Percentiles rank a stretch among this genome's conserved stretches.
Conservation (phyloP, 2,797 vertebrate genomes). For the Acanthornis magna region DNA sequence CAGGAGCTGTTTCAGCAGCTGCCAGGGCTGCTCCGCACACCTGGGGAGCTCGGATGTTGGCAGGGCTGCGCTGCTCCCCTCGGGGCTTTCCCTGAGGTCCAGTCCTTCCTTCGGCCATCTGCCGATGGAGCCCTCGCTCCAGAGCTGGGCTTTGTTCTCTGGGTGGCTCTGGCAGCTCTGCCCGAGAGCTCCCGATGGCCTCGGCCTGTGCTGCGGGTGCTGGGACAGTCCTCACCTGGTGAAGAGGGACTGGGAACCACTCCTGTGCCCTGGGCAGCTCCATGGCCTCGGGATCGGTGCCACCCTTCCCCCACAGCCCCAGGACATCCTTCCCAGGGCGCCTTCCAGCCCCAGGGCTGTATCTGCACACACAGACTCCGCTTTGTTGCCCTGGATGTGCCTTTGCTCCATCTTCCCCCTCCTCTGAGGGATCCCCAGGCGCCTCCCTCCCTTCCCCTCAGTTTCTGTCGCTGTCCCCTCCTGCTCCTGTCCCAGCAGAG, state of each 20-base stretch:
- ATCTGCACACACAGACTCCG: rapidly evolving
- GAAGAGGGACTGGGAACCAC: not conserved
- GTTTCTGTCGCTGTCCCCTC: not conserved
- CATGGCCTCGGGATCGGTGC: not conserved
- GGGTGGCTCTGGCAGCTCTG: not conserved
- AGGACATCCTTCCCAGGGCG: not conserved
- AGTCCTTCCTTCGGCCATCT: not conserved
- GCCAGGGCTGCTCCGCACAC: not conserved
- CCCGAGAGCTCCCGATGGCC: not conserved
- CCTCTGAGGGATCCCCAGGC: not conserved
- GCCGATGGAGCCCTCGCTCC: not conserved
- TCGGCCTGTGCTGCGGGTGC: not conserved
- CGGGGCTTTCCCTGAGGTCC: not conserved
- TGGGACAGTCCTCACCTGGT: not conserved
- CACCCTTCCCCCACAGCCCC: rapidly evolving
- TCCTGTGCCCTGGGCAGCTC: rapidly evolving
- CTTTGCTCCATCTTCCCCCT: not conserved
- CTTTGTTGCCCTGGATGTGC: not conserved
- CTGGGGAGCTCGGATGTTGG: not conserved
- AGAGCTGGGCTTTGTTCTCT: not conserved
- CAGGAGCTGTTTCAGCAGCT: not conserved
- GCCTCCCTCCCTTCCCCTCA: not conserved
- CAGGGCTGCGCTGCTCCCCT: not conserved
- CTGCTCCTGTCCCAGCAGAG: not conserved
- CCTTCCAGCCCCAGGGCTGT: not conserved